phyloP scores from a whole-genome alignment of 2,113 vertebrate genomes.

The Hassar affinis region DNA sequence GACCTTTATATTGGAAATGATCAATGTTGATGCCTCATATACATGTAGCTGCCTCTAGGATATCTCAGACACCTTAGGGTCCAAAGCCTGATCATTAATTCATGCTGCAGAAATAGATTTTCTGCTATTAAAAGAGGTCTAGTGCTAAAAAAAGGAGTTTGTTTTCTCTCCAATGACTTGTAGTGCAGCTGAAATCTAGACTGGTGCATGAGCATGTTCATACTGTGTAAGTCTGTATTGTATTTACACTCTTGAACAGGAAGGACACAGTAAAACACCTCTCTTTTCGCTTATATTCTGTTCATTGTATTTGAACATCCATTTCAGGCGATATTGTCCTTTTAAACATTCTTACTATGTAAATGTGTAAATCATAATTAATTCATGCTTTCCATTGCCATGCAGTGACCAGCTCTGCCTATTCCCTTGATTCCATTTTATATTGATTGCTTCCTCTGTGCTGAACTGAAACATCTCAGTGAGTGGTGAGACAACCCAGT shows the following conservation, averaged over 20 bases:
- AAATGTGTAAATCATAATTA: conserved; percentile 41
- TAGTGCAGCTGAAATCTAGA: conserved; percentile 29
- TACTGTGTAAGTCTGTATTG: conserved; percentile 9
- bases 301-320: conserved; percentile 21
- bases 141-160: conserved; percentile 11
- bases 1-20: conserved; percentile 25
- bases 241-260: conserved; percentile 20
- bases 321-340: conserved; percentile 27
- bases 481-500: conserved; percentile 17
- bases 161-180: conserved; percentile 4
- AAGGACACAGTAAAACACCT: background rate
- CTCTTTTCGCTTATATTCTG: conserved; percentile 17
- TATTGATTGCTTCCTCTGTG: conserved; percentile 34
- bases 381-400: conserved; percentile 28
- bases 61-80: conserved; percentile 13
- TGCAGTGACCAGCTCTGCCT: conserved; percentile 14
- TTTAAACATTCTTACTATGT: conserved; percentile 40
- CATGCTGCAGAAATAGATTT: conserved; percentile 35
- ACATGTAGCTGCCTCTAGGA: background rate
- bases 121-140: conserved; percentile 37
- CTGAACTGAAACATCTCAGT: background rate
- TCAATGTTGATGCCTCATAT: conserved; percentile 32
- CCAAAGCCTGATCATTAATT: conserved; percentile 38
- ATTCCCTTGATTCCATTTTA: conserved; percentile 35
- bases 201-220: background rate